Evolutionary conservation across 2,797 vertebrate genomes (phyloP), one percentile per base, ranked within the genome.

Genomic region (Notolabrus celidotus): DNA sequence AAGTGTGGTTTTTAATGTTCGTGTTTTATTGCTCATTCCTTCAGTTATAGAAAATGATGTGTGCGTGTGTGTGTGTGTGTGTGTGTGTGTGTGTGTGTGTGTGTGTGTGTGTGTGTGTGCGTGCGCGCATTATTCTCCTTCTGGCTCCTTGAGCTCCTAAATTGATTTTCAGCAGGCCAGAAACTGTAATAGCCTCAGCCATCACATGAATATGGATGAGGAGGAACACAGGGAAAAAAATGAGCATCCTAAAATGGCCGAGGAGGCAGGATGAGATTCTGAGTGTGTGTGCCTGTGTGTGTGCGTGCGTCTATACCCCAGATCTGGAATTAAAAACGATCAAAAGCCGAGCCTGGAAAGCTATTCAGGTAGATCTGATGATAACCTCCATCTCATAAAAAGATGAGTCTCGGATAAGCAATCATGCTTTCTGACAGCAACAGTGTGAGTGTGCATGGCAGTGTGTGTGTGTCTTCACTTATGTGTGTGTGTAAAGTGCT

Each of bases 391-490:
- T 94, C 92, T 91, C 89, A 93, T 92, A 89, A 91, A 85, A 78
- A 91, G 89, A 94, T 93, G 94, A 92, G 95, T 94, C 95, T 95
- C 95, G 93, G 94, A 96, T 96, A 95, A 97, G 96, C 97, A 97
- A 97, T 97, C 95, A 95, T 94, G 95, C 88, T 70, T 91, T 90
- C 71, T 94, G 94, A 89, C 86, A 86, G 94, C 93, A 91, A 92
- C 88, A 90, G 94, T 92, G 93, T 94, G 95, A 88, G 93, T 91
- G 93, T 89, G 94, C 29, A 19, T 25, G 42, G 62, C 58, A 76
- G 52, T 59, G 68, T 54, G 25, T 47, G 52, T 52, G 71, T 55
- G 47, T 36, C 56, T 33, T 51, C 33, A 31, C 23, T 56, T 38
- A 42, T 59, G 53, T 29, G 55, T 54, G 53, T 57, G 64, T 54